phyloP scores from a whole-genome alignment of 2,797 vertebrate species.

The Bradypodion ventrale region DNA sequence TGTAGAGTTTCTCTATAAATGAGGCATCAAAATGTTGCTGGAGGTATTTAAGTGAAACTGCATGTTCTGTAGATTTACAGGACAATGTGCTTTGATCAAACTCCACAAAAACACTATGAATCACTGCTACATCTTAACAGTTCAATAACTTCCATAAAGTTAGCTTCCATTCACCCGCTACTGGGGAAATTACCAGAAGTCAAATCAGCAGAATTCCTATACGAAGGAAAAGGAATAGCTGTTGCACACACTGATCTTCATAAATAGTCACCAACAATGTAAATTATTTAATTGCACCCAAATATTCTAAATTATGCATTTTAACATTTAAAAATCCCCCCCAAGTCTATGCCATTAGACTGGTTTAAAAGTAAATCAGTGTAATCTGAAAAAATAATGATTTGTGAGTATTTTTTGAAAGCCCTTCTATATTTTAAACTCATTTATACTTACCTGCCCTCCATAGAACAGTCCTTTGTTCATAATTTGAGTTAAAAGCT shows the following conservation, averaged over 20 bases:
- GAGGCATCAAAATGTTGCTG: background rate
- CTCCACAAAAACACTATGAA: background rate
- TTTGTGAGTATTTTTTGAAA: background rate
- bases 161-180: background rate
- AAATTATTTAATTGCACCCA: background rate
- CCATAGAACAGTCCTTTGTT: constrained; percentile 95
- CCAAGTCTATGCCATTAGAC: constrained; percentile 9
- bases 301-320: background rate
- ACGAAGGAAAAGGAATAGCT: background rate
- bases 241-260: background rate
- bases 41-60: background rate
- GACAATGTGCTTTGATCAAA: background rate
- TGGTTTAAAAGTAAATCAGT: background rate
- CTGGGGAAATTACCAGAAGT: background rate
- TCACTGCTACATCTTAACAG: background rate
- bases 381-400: background rate
- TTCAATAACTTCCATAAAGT: background rate
- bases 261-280: background rate
- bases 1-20: background rate
- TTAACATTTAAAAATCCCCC: background rate
- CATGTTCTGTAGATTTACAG: background rate
- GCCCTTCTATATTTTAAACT: constrained; percentile 1
- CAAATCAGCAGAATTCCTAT: background rate
- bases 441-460: constrained; percentile 84
- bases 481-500: constrained; percentile 97